These are phyloP conservation scores for Pipa parva DNA, from an alignment of 2,113 vertebrate genomes.

Conservation along the genomic window DNA sequence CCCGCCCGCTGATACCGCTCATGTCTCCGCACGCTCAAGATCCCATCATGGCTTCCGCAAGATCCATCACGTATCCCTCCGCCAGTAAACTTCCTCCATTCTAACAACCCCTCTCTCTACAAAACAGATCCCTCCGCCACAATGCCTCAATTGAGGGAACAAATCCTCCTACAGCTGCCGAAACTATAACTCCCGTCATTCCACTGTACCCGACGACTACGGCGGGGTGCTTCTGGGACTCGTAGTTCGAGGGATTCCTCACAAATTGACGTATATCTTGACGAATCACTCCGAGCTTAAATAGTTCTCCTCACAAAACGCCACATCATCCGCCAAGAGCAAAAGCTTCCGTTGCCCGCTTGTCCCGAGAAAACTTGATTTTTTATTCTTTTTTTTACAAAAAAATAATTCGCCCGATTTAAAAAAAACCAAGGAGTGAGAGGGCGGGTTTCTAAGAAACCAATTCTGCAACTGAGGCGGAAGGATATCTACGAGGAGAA, in stretches of 20 bases:
- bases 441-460: not conserved
- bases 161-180: not conserved
- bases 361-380: too few relatives aligned
- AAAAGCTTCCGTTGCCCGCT: too few relatives aligned
- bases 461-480: not conserved
- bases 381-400: too few relatives aligned
- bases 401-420: too few relatives aligned
- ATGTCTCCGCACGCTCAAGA: constrained; percentile 31
- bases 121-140: not conserved
- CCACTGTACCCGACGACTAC: not conserved
- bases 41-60: constrained; percentile 36
- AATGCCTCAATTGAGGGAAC: not conserved
- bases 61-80: constrained; percentile 27
- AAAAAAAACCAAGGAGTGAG: too few relatives aligned
- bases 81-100: not conserved
- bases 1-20: constrained; percentile 22
- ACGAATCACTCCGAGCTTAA: not conserved
- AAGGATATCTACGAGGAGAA: not conserved
- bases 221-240: not conserved
- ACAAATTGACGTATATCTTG: too few relatives aligned
- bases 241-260: not conserved
- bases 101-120: not conserved
- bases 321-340: constrained; percentile 32
- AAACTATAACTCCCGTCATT: not conserved
- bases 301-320: not conserved